phyloP scores from a whole-genome alignment of 2,888 invertebrate genomes.

The Baccha elongata region DNA sequence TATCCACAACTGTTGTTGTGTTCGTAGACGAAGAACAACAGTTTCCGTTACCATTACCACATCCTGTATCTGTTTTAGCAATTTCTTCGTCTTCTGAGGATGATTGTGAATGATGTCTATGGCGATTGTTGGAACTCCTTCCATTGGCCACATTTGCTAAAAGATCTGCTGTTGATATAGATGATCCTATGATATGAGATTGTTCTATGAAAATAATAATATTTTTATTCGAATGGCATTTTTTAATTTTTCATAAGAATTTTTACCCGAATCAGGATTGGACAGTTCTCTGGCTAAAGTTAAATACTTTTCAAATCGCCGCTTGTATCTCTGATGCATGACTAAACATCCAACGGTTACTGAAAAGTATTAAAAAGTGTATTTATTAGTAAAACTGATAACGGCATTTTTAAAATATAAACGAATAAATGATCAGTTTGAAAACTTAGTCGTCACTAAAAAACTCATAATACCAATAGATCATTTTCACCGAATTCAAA shows the following conservation, averaged over 20 bases:
- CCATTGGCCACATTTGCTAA: conserved; percentile 76
- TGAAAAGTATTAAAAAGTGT: conserved; percentile 79
- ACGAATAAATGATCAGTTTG: conserved; percentile 77
- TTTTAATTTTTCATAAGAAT: too few relatives aligned
- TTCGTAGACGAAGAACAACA: conserved; percentile 78
- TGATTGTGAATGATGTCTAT: conserved; percentile 79
- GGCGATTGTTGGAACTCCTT: conserved; percentile 71
- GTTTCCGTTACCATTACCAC: conserved; percentile 78
- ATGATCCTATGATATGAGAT: conserved; percentile 77
- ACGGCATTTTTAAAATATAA: too few relatives aligned
- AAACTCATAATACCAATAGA: conserved; percentile 54
- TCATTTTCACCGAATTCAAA: conserved; percentile 36
- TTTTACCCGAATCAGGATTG: conserved; percentile 81
- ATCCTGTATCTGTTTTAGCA: conserved; percentile 75
- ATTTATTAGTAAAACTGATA: too few relatives aligned
- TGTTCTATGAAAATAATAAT: conserved; percentile 73
- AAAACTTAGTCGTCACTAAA: conserved; percentile 81
- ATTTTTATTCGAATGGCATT: too few relatives aligned
- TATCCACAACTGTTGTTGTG: conserved; percentile 84
- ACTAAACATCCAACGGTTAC: conserved; percentile 92
- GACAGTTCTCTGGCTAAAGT: conserved; percentile 85
- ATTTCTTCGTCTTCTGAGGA: conserved; percentile 81
- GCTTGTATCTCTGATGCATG: conserved; percentile 90
- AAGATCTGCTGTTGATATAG: conserved; percentile 80
- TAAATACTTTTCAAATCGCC: conserved; percentile 87